Evolutionary conservation across 2,797 vertebrate species (phyloP).

Genomic region (Takifugu ocellatus): DNA sequence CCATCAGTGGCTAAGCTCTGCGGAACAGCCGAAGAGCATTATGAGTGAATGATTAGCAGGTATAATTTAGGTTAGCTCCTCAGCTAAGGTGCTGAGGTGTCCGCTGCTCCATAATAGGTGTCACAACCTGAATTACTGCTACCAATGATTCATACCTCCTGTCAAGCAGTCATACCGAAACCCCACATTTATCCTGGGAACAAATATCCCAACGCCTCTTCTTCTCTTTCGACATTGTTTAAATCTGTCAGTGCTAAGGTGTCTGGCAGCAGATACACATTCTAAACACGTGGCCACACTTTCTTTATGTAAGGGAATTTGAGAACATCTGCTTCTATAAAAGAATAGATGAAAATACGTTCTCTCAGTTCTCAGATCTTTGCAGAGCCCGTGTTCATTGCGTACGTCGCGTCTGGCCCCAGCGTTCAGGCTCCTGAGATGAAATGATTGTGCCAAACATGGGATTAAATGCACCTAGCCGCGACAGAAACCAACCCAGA

Average conservation of each 20-base stretch:
- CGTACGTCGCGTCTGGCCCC: constrained; percentile 31
- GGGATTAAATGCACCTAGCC: constrained; percentile 22
- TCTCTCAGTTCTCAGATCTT: constrained; percentile 1
- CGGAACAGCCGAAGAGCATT: constrained; percentile 35
- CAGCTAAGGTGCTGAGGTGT: constrained; percentile 54
- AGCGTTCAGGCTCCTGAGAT: constrained; percentile 14
- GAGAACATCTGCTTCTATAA: constrained; percentile 40
- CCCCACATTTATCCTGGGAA: constrained; percentile 9
- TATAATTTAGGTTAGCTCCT: constrained; percentile 56
- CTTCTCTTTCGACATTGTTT: constrained; percentile 18
- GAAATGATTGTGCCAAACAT: constrained; percentile 39
- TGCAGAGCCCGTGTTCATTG: constrained; percentile 17
- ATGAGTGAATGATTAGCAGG: constrained; percentile 64
- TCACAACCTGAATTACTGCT: constrained; percentile 62
- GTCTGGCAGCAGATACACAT: constrained; percentile 42
- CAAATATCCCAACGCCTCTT: constrained; percentile 26
- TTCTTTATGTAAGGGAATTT: constrained; percentile 35
- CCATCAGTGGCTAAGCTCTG: constrained; percentile 59
- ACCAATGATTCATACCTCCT: constrained; percentile 63
- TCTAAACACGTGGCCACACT: constrained; percentile 50
- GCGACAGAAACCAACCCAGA: constrained; percentile 14
- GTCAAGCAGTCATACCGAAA: constrained; percentile 23
- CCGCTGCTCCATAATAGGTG: constrained; percentile 67
- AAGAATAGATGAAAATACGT: constrained; percentile 20
- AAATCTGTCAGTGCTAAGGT: constrained; percentile 33